These are phyloP conservation scores for Rhinopomastus cyanomelas DNA, from an alignment of 2,113 vertebrate species.

Conservation along the genomic window DNA sequence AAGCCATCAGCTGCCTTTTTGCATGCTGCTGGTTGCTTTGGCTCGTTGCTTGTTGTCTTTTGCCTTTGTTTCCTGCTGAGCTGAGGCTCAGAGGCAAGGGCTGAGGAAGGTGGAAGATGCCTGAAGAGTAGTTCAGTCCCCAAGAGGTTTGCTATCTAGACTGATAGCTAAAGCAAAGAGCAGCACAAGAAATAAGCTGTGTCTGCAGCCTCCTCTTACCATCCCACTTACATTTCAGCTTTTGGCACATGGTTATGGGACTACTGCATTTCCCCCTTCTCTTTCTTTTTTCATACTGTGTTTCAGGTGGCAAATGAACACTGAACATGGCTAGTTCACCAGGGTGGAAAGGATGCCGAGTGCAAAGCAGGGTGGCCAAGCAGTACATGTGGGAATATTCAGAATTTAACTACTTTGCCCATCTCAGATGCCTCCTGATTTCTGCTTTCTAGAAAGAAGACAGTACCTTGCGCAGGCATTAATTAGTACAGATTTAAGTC, in stretches of 20 bases:
- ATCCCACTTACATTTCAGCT: background rate
- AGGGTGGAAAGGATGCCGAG: background rate
- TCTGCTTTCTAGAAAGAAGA: background rate
- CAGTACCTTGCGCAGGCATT: background rate
- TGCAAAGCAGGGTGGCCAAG: background rate
- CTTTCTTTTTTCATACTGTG: background rate
- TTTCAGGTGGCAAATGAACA: background rate
- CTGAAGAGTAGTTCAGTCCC: background rate
- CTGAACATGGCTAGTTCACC: background rate
- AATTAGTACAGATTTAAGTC: background rate
- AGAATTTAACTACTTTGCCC: background rate
- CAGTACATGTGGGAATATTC: background rate
- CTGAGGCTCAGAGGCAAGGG: background rate
- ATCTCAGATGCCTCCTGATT: background rate
- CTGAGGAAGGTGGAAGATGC: background rate
- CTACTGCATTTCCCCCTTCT: background rate
- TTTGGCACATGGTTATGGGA: background rate
- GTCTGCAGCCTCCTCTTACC: background rate
- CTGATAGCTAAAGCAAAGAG: background rate
- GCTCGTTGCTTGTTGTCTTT: background rate
- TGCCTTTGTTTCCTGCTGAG: background rate
- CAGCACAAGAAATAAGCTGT: fast-evolving
- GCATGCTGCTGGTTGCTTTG: background rate
- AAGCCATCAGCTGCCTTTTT: background rate
- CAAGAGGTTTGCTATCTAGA: background rate